These are phyloP conservation scores for Phalacrocorax carbo DNA, from an alignment of 2,113 vertebrate species.

Conservation along the genomic window DNA sequence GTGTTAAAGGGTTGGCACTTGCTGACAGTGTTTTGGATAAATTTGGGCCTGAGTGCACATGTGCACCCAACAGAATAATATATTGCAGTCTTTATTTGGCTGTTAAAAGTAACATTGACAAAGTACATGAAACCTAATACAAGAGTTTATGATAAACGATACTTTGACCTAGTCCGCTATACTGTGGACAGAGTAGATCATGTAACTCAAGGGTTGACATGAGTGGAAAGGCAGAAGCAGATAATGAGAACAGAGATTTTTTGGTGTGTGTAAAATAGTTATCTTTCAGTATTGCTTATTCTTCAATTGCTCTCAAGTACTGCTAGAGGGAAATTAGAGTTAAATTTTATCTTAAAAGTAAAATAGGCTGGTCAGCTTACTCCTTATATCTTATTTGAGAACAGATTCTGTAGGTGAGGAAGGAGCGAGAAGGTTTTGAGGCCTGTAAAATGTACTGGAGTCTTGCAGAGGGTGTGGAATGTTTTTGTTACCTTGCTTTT, in stretches of 20 bases:
- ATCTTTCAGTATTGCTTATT: not conserved
- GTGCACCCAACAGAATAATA: accelerated
- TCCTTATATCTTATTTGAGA: not conserved
- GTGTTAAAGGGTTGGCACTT: not conserved
- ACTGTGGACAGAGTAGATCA: not conserved
- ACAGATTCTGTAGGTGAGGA: not conserved
- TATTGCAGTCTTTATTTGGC: not conserved
- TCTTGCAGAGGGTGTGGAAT: not conserved
- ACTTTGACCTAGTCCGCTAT: not conserved
- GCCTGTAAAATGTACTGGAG: not conserved
- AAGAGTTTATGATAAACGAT: not conserved
- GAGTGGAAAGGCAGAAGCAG: not conserved
- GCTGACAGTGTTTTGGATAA: not conserved
- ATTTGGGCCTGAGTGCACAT: not conserved
- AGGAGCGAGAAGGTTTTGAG: not conserved
- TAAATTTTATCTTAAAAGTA: not conserved
- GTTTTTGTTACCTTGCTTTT: not conserved
- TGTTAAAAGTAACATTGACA: not conserved
- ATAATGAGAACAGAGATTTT: not conserved
- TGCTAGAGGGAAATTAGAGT: not conserved
- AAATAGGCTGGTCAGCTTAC: not conserved
- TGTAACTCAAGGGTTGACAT: not conserved
- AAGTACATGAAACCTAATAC: not conserved
- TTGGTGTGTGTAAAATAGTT: not conserved
- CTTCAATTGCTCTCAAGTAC: not conserved